A percentile compares a stretch with the other conserved stretches of the same genome.
Conservation (phyloP, 92 coral and sea anemone genomes). For the Parazoanthus swiftii region DNA sequence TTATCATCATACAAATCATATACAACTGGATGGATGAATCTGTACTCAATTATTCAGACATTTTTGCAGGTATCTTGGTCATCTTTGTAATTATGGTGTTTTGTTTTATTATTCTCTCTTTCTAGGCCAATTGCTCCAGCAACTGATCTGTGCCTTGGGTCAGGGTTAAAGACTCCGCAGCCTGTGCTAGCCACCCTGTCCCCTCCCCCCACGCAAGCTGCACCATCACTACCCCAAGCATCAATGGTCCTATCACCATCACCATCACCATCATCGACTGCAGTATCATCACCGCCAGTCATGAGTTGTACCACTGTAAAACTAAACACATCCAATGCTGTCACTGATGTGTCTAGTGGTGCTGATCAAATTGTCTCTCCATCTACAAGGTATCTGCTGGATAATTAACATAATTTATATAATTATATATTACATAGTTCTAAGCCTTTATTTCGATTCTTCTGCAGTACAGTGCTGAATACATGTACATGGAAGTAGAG, state of each 20-base stretch:
- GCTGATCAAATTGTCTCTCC: background rate
- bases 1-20: too few relatives aligned
- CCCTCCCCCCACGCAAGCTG: background rate
- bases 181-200: background rate
- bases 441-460: too few relatives aligned
- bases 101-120: background rate
- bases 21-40: too few relatives aligned
- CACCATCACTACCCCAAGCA: background rate
- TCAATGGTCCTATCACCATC: background rate
- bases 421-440: too few relatives aligned
- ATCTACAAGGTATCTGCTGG: background rate
- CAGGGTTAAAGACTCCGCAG: background rate
- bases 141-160: background rate
- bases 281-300: background rate
- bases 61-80: too few relatives aligned
- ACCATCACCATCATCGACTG: background rate
- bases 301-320: background rate
- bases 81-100: too few relatives aligned
- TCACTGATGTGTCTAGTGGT: background rate
- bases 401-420: too few relatives aligned
- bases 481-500: too few relatives aligned
- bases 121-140: slow-evolving; percentile 38
- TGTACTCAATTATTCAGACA: too few relatives aligned
- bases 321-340: background rate
- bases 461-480: too few relatives aligned